phyloP scores from a whole-genome alignment of 2,113 vertebrate genomes.

The human region DNA sequence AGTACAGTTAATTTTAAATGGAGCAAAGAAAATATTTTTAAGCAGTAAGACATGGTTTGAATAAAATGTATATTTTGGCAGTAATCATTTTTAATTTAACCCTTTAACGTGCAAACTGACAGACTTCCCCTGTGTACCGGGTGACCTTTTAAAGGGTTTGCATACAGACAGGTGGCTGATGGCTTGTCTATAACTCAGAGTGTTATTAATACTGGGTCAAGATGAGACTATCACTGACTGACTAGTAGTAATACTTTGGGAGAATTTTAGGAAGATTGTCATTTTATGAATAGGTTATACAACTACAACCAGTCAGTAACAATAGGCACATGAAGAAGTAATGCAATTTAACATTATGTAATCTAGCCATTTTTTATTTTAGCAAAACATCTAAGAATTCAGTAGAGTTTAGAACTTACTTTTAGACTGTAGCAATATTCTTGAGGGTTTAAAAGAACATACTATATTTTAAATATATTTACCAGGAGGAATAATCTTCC shows the following conservation, averaged over 20 bases:
- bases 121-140: neutral
- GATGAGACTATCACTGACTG: neutral
- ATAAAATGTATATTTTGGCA: neutral
- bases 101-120: neutral
- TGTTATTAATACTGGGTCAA: neutral
- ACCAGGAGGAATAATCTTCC: neutral
- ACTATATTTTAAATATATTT: neutral
- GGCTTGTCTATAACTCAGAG: neutral
- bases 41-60: neutral
- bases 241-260: neutral
- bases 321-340: neutral
- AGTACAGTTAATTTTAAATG: constrained; percentile 38
- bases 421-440: neutral
- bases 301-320: neutral
- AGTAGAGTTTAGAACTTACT: neutral
- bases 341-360: neutral
- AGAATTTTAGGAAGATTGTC: neutral
- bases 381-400: neutral
- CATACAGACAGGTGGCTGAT: neutral
- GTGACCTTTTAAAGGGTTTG: too few species aligned
- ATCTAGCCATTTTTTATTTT: neutral
- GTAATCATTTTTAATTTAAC: neutral
- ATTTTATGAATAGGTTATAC: neutral
- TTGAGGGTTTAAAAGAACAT: neutral
- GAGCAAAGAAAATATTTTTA: constrained; percentile 60